Conservation (phyloP, 2,797 vertebrate species). For the Numenius phaeopus region DNA sequence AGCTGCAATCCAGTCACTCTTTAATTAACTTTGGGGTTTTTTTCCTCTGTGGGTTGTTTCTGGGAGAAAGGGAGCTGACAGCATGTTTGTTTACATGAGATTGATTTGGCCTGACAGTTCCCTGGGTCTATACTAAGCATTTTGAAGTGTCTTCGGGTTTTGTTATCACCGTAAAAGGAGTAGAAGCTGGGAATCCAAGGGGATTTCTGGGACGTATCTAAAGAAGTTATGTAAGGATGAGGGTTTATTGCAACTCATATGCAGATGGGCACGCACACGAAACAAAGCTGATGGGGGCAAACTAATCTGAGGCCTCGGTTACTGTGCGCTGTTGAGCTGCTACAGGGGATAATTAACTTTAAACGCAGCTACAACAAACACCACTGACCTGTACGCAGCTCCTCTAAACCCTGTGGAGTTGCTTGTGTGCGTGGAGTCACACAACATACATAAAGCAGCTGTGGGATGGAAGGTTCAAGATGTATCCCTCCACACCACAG, state of each 20-base stretch:
- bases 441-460: not conserved
- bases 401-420: not conserved
- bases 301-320: not conserved
- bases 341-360: not conserved
- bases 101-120: not conserved
- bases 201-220: not conserved
- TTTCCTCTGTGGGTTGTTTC: conserved; percentile 2
- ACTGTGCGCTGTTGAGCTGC: not conserved
- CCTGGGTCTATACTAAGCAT: not conserved
- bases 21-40: conserved; percentile 28
- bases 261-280: not conserved
- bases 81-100: not conserved
- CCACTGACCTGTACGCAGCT: not conserved
- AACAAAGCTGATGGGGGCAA: not conserved
- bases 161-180: not conserved
- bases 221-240: not conserved
- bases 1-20: conserved; percentile 28
- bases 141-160: not conserved
- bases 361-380: not conserved
- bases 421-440: not conserved
- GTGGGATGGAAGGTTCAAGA: not conserved
- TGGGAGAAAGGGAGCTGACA: not conserved
- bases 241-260: not conserved
- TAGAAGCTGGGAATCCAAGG: not conserved
- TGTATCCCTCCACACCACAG: not conserved